phyloP scores from a whole-genome alignment of 1,140 invertebrate genomes.

The Planococcus citri region DNA sequence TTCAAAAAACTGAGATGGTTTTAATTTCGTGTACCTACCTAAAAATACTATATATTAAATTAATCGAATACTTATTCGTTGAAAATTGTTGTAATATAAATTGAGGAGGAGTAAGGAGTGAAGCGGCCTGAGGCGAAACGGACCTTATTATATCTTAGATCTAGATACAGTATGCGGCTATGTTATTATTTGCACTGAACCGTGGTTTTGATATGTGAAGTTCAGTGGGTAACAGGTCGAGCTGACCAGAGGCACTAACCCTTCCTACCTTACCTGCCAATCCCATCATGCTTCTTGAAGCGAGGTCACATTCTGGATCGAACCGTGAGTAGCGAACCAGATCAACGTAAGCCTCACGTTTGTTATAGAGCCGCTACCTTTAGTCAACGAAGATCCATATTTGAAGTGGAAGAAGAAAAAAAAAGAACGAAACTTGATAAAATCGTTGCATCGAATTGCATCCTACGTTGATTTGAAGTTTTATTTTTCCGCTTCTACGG shows the following conservation, averaged over 20 bases:
- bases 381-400: not conserved
- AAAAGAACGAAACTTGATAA: not conserved
- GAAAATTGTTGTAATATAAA: not conserved
- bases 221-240: slow-evolving; percentile 19
- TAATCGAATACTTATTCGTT: too few species aligned
- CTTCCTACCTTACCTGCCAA: slow-evolving; percentile 15
- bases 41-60: too few species aligned
- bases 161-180: slow-evolving; percentile 10
- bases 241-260: slow-evolving; percentile 16
- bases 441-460: not conserved
- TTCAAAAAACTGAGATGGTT: too few species aligned
- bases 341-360: not conserved
- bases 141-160: slow-evolving; percentile 8
- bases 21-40: too few species aligned
- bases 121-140: not conserved
- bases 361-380: not conserved
- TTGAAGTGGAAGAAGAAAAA: not conserved
- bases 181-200: slow-evolving; percentile 18
- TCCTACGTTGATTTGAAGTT: not conserved
- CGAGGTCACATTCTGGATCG: slow-evolving; percentile 18
- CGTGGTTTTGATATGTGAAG: slow-evolving; percentile 18
- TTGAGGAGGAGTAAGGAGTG: not conserved
- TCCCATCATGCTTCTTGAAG: slow-evolving; percentile 11
- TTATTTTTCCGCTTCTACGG: not conserved
- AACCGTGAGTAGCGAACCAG: slow-evolving; percentile 19